Percentiles rank a stretch among this genome's conserved stretches.
These are phyloP conservation scores for Psittacula echo DNA, from an alignment of 2,797 vertebrate species.

Conservation along the genomic window DNA sequence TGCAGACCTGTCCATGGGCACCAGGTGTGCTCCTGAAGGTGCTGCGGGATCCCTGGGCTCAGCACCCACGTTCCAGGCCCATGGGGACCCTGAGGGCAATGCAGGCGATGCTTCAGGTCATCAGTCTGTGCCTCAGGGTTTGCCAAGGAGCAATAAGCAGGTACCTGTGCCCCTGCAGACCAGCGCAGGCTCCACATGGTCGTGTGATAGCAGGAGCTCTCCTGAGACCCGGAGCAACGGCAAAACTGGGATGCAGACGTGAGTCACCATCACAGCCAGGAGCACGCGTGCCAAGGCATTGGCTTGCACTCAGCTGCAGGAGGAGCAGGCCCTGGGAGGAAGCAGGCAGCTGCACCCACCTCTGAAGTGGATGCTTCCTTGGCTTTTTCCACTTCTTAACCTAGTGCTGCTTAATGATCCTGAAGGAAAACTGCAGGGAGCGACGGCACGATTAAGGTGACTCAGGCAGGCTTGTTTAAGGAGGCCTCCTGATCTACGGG, in stretches of 20 bases:
- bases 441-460: neutral
- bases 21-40: neutral
- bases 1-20: neutral
- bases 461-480: neutral
- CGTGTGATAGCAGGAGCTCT: neutral
- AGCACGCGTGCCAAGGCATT: neutral
- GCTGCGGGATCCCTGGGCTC: neutral
- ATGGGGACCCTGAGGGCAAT: neutral
- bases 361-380: slow-evolving; percentile 2
- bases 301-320: neutral
- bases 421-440: neutral
- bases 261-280: neutral
- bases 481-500: neutral
- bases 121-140: neutral
- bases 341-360: slow-evolving; percentile 1
- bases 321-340: slow-evolving; percentile 17
- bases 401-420: slow-evolving; percentile 20
- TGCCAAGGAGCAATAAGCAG: neutral
- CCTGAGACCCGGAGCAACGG: neutral
- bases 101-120: neutral
- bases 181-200: neutral
- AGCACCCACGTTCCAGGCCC: neutral
- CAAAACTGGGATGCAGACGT: neutral
- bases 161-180: neutral
- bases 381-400: slow-evolving; percentile 30